phyloP scores from a whole-genome alignment of 2,113 vertebrate species.

The Bufo gargarizans region DNA sequence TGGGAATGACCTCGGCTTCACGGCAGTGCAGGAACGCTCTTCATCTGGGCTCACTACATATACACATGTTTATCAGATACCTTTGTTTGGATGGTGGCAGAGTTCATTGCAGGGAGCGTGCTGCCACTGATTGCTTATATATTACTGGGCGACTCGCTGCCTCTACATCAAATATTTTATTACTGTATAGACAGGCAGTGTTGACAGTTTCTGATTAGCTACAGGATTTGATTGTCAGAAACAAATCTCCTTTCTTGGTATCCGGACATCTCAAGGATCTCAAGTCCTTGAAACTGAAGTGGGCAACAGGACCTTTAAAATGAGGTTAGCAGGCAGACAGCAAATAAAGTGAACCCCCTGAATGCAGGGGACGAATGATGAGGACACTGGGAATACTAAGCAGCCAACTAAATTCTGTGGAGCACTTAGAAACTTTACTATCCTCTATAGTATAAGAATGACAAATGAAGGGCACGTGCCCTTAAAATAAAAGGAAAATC shows the following conservation, averaged over 20 bases:
- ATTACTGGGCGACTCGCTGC: conserved; percentile 41
- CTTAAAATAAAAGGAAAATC: neutral
- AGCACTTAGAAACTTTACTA: neutral
- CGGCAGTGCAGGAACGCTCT: neutral
- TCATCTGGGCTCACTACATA: neutral
- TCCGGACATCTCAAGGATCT: neutral
- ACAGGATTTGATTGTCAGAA: conserved; percentile 15
- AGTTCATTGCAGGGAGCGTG: conserved; percentile 43
- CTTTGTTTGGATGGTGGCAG: conserved; percentile 31
- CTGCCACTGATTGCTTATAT: conserved; percentile 53
- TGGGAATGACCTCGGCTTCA: conserved; percentile 13
- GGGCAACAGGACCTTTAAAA: conserved; percentile 39
- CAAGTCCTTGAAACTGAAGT: neutral
- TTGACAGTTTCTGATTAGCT: conserved; percentile 48
- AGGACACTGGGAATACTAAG: neutral
- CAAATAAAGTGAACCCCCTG: neutral
- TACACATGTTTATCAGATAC: conserved; percentile 28
- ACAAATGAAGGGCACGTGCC: neutral
- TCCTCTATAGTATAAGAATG: neutral
- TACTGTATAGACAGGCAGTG: conserved; percentile 44
- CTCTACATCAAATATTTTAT: conserved; percentile 57
- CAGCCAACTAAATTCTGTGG: neutral
- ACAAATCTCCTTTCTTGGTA: conserved; percentile 33
- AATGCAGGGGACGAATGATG: neutral
- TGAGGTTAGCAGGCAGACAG: neutral